A percentile compares a stretch with the other conserved stretches of the same genome.
Conservation (phyloP, 2,888 invertebrate species). For the Odontothrips loti region DNA sequence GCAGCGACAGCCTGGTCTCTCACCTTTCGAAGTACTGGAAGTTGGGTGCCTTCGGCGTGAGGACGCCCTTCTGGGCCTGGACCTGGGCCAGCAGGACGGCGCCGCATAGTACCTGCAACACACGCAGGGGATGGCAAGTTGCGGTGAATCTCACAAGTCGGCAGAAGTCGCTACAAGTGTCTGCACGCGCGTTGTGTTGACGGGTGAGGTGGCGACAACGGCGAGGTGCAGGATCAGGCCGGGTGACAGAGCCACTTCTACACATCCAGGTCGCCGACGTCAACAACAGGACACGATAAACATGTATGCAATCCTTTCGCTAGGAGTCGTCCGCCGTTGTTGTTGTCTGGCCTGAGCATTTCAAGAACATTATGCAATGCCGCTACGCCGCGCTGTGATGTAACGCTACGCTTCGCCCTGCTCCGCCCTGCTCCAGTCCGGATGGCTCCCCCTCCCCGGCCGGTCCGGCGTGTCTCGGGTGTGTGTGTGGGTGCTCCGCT, state of each 20-base stretch:
- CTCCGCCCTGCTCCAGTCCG: not conserved
- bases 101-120: not conserved
- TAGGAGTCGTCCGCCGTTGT: not conserved
- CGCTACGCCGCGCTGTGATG: not conserved
- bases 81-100: slow-evolving; percentile 7
- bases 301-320: not conserved
- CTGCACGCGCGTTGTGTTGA: not conserved
- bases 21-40: slow-evolving; percentile 86
- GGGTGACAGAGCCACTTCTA: too few relatives aligned
- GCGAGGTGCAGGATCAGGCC: not conserved
- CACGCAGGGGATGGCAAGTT: not conserved
- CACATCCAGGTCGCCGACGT: too few relatives aligned
- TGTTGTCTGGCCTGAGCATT: not conserved
- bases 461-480: not conserved
- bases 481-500: not conserved
- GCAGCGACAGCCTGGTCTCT: not conserved
- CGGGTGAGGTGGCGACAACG: not conserved
- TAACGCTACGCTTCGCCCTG: not conserved
- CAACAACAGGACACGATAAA: not conserved
- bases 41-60: slow-evolving; percentile 69
- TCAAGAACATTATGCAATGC: not conserved
- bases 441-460: not conserved
- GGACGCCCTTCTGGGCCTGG: not conserved
- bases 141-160: too few relatives aligned
- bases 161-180: too few relatives aligned